A percentile compares a stretch with the other conserved stretches of the same genome.
phyloP scores from a whole-genome alignment of 92 coral and sea anemone genomes.

The Zoanthus solanderi region DNA sequence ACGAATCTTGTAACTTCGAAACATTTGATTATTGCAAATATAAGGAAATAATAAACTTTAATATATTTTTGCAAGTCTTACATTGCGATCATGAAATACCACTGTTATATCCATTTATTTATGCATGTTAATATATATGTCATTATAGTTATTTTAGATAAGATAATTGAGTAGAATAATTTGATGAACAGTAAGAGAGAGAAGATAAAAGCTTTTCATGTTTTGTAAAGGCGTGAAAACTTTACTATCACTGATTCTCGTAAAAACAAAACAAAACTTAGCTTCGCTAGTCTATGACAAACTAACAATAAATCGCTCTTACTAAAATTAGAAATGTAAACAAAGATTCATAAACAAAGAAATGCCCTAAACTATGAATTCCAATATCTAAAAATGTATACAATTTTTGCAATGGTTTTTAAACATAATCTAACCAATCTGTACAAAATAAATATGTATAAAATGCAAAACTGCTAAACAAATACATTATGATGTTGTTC shows the following conservation, averaged over 20 bases:
- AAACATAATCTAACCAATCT: background rate
- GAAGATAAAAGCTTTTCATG: background rate
- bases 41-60: background rate
- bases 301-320: background rate
- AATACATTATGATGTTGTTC: slow-evolving; percentile 25
- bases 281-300: background rate
- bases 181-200: background rate
- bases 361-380: background rate
- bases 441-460: slow-evolving; percentile 39
- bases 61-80: background rate
- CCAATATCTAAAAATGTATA: slow-evolving; percentile 14
- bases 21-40: background rate
- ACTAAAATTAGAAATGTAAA: background rate
- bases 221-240: background rate
- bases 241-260: background rate
- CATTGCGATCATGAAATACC: background rate
- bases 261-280: background rate
- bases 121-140: slow-evolving; percentile 23
- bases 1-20: background rate
- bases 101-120: background rate
- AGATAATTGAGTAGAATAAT: slow-evolving; percentile 7
- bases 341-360: background rate
- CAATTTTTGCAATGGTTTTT: background rate
- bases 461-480: slow-evolving; percentile 30
- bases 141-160: background rate